Conservation (phyloP, 2,888 invertebrate genomes). For the Drosophila flavopinicola region DNA sequence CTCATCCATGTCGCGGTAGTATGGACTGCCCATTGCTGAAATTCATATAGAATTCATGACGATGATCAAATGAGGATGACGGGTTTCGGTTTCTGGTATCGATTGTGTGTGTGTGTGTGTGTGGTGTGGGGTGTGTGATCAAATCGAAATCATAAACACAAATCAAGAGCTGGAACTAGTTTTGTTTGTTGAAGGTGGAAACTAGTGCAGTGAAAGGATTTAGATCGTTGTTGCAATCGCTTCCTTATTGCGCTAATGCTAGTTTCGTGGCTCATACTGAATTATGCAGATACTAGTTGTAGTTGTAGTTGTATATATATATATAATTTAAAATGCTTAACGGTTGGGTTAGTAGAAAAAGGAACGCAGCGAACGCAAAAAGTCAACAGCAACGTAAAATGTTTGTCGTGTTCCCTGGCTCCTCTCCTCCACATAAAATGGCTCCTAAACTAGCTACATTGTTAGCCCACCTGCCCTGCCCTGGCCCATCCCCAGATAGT, state of each 20-base stretch:
- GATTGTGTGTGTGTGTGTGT: conserved; percentile 15
- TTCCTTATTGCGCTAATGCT: conserved; percentile 62
- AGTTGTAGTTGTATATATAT: conserved; percentile 6
- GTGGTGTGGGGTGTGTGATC: background rate
- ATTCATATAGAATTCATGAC: conserved; percentile 84
- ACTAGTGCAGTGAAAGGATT: conserved; percentile 64
- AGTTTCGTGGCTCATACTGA: conserved; percentile 66
- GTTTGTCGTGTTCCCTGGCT: conserved; percentile 49
- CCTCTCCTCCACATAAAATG: conserved; percentile 35
- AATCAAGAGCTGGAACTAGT: conserved; percentile 32
- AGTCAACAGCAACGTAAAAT: conserved; percentile 53
- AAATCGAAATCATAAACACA: conserved; percentile 24
- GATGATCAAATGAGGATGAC: conserved; percentile 85
- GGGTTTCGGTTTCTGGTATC: conserved; percentile 55
- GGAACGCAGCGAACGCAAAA: conserved; percentile 40
- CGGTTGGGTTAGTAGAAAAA: conserved; percentile 29
- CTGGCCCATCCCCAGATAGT: background rate
- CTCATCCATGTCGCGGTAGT: conserved; percentile 92
- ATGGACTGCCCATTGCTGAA: conserved; percentile 87
- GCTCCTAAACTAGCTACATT: conserved; percentile 64
- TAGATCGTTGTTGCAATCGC: conserved; percentile 45
- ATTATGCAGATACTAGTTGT: conserved; percentile 27
- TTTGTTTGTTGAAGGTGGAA: conserved; percentile 37
- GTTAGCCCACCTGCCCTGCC: conserved; percentile 24
- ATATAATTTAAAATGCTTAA: conserved; percentile 6